Evolutionary conservation across 1,140 invertebrate species (phyloP), one percentile per base, ranked within the genome.

Genomic region (Drosophila kohkoa): DNA sequence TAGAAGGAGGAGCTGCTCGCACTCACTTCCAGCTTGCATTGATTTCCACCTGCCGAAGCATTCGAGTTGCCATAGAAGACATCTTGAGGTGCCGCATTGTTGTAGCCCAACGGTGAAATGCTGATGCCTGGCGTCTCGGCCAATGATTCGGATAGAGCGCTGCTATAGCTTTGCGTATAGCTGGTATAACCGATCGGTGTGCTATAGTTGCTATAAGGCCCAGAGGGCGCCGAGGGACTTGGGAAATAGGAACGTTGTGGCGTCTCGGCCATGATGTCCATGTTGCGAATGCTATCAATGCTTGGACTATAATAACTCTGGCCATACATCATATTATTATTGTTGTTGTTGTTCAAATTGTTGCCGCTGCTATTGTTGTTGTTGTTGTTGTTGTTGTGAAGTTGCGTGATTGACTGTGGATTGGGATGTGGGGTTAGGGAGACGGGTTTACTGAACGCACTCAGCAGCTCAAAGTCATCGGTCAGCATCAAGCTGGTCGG

Each of bases 11-110:
- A 49, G 63, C 51, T 55, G 54, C 20, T 25, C 28, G 16, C 67
- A 91, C 90, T 92, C 90, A 92, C 90, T 90, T 92, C 90, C 81
- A 86, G 69, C 75, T 88, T 90, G 71, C 82, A 91, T 51, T 72
- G 38, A 35, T 79, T 41, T 15, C 46, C 59, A 64, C 62, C 75
- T 25, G 70, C 51, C 51, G 51, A 52, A 15, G 60, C 41, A 45
- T 10, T 32, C 1, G 59, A 7, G 35, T 64, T 55, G 28, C 73
- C 78, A 45, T 55, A 68, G 52, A 41, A 71, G 32, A 25, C 13
- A 43, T 54, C 65, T 8, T 72, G 32, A 13, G 38, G 46, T 32
- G 28, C 46, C 59, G 28, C 1, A 46, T n/a, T 13, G 20, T 41
- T 43, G 11, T 75, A 85, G 28, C 48, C 52, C 60, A 77, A 11